phyloP scores from a whole-genome alignment of 2,113 vertebrate genomes.

The Felis catus region F.catus_Fca126_mat1.0 CM031415.1:147860501-147861000 shows the following conservation, averaged over 20 bases:
- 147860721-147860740: not conserved
- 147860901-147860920: not conserved
- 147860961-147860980: not conserved
- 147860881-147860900: not conserved
- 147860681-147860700: conserved; percentile 52
- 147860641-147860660: not conserved
- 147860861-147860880: not conserved
- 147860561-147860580: not conserved
- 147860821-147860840: not conserved
- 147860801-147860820: not conserved
- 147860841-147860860: not conserved
- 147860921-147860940: not conserved
- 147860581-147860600: conserved; percentile 10
- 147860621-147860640: conserved; percentile 39
- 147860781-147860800: not conserved
- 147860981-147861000: not conserved
- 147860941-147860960: not conserved
- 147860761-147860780: not conserved
- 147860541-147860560: not conserved
- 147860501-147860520: not conserved
- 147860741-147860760: conserved; percentile 15
- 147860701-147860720: conserved; percentile 27
- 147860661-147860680: conserved; percentile 50
- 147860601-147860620: not conserved
- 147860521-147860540: not conserved